Base-by-base conservation (phyloP, 2,888 invertebrate genomes). In the Apamea monoglypha region DNA sequence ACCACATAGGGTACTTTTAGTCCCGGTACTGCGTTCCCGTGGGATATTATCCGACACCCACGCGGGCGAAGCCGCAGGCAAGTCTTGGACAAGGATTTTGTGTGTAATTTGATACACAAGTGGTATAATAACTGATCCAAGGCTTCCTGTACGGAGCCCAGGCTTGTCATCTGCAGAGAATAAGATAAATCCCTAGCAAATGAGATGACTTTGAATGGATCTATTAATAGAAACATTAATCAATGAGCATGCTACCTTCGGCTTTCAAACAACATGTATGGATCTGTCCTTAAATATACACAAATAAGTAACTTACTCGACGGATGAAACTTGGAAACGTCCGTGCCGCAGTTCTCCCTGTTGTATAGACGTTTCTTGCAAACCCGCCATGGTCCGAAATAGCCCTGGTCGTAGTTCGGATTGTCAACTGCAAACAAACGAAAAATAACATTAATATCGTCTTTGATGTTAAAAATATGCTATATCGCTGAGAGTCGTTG, bases 331-430 rank as follows among this genome's bases (percentile, higher is more conserved):
- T 98, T 98, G 87, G 98, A 98, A 81, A 98, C 97, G 83, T 98
- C 98, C 89, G 97, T 97, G 84, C 98, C 98, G 92, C 99, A 99
- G 96, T 98, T 98, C 95, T 98, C 98, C 89, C 98, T 97, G 95
- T 98, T 98, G 96, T 98, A 98, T 21, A 98, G 97, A 89, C 98
- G 96, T 92, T 97, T 97, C 96, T 98, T 98, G 97, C 99, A 99
- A 81, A 98, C 98, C 91, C 98, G 98, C 98, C 99, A 99, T 92
- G 98, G 98, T 83, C 99, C 98, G 93, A 98, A 99, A 96, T 99
- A 98, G 69, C 99, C 99, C 88, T 97, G 97, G 94, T 98, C 98
- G 91, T 97, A 97, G 91, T 97, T 98, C 89, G 95, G 96, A 88
- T 97, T 97, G 79, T 97, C 97, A 92, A 97, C 98, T 98, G 97